Evolutionary conservation across 1,140 invertebrate species (phyloP), one percentile per base, ranked within the genome.

Genomic region (Berghia stephanieae): DNA sequence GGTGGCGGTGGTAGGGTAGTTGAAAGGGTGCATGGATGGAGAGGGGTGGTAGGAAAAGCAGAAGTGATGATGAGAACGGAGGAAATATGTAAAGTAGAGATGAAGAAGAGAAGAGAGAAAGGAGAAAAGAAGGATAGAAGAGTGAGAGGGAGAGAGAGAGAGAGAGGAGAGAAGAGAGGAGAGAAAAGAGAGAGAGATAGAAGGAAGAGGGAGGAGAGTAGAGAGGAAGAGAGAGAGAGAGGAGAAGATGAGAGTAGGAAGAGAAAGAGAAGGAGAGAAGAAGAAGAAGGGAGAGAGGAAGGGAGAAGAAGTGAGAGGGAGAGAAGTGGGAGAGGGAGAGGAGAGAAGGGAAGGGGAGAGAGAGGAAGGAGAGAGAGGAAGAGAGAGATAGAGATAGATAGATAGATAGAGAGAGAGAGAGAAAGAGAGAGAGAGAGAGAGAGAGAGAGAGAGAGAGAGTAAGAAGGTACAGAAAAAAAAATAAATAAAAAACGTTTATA

Each of bases 221-320:
- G 4, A 40, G n/a, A n/a, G 42, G 31, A 27, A 40, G 16, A 57
- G 36, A 13, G 27, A 74, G 63, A 60, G 67, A 57, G 46, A 27
- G 55, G 34, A 60, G 55, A 60, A 60, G 55, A 60, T 27, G 55
- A 60, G 34, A 60, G 21, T 27, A 60, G 21, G 55, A 60, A 60
- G 34, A 21, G 21, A 21, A 21, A 60, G 34, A 21, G 21, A 60
- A 21, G 34, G 34, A 31, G 4, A 6, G 21, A 60, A 60, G 4
- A 60, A 60, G 21, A 60, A 4, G 4, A 60, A 24, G n/a, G 57
- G n/a, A 10, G 57, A 0, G n/a, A 34, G 0, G n/a, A 34, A 1
- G n/a, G 57, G 0, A 2, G 57, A 34, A 0, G 21, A 71, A 46
- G 69, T 18, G 3, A 24, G 27, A 24, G 69, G 42, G 42, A 38